Evolutionary conservation across 1,140 invertebrate species (phyloP).

Genomic region (Lordiphosa mommai): DNA sequence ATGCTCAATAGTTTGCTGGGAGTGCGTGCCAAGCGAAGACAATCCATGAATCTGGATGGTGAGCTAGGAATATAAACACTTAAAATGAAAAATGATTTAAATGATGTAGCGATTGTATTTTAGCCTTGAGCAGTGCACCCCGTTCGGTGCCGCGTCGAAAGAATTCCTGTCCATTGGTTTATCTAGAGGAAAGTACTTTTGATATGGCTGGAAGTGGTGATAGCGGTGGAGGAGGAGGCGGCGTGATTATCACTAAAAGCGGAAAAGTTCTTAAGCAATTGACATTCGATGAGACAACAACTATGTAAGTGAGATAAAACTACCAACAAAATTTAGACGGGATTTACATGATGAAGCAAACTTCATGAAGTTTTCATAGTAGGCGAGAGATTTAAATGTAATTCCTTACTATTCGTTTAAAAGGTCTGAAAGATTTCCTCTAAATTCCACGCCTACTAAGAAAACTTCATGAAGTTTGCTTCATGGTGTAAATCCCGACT

Average conservation of each 20-base stretch:
- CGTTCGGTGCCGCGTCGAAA: constrained; percentile 45
- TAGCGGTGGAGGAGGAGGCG: constrained; percentile 6
- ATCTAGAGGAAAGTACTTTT: constrained; percentile 28
- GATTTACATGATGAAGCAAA: no score
- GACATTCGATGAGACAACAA: constrained; percentile 50
- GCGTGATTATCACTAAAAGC: constrained; percentile 60
- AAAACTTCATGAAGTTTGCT: no score
- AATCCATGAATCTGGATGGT: constrained; percentile 72
- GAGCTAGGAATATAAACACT: neutral
- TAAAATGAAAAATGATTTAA: neutral
- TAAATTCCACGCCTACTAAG: no score
- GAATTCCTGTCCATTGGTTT: constrained; percentile 62
- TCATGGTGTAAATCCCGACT: no score
- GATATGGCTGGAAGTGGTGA: constrained; percentile 35
- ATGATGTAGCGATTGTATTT: neutral
- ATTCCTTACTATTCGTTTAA: no score
- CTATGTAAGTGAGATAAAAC: constrained; percentile 52
- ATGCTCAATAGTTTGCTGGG: constrained; percentile 84
- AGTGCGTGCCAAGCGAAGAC: constrained; percentile 81
- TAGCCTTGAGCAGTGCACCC: constrained; percentile 22
- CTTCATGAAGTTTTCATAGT: no score
- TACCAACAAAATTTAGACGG: neutral
- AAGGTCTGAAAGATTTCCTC: no score
- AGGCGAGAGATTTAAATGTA: no score
- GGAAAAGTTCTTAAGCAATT: constrained; percentile 60